Percentiles rank a stretch among this genome's conserved stretches.
These are phyloP conservation scores for Drosophila takahashii DNA, from an alignment of 1,140 invertebrate species.

Conservation along the genomic window DNA sequence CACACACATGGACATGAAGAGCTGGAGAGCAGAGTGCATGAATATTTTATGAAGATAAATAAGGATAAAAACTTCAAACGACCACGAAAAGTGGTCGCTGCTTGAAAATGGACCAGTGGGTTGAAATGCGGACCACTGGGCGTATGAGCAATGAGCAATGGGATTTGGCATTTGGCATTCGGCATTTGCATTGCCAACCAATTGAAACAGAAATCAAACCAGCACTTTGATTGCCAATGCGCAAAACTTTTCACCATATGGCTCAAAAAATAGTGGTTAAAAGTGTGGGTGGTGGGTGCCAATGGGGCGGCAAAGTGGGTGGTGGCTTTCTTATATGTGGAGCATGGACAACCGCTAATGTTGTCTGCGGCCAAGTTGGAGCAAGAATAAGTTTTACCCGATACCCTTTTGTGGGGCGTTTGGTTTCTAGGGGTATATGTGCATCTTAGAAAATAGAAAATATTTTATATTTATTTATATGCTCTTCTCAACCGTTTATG, in stretches of 20 bases:
- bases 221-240: constrained; percentile 19
- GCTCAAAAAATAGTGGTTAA: constrained; percentile 10
- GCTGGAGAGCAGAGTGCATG: constrained; percentile 69
- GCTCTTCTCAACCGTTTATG: too few species aligned
- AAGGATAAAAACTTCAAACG: constrained; percentile 82
- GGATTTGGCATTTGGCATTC: constrained; percentile 52
- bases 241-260: constrained; percentile 30
- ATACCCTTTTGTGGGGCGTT: constrained; percentile 5
- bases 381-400: constrained; percentile 16
- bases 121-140: constrained; percentile 23
- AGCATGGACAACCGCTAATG: constrained; percentile 64
- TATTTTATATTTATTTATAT: too few species aligned
- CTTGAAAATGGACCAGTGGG: constrained; percentile 26
- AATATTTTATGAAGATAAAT: constrained; percentile 83
- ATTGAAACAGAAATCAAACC: constrained; percentile 33
- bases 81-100: constrained; percentile 67
- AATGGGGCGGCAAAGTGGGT: background rate
- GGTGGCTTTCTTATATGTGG: constrained; percentile 22
- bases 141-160: constrained; percentile 64
- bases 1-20: constrained; percentile 4
- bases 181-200: constrained; percentile 41
- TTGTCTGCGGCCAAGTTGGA: constrained; percentile 50
- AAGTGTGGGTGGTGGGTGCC: background rate
- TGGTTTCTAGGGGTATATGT: background rate
- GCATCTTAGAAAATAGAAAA: background rate